A percentile compares a stretch with the other conserved stretches of the same genome.
phyloP scores from a whole-genome alignment of 2,888 invertebrate species.

The Agrotis clavis region DNA sequence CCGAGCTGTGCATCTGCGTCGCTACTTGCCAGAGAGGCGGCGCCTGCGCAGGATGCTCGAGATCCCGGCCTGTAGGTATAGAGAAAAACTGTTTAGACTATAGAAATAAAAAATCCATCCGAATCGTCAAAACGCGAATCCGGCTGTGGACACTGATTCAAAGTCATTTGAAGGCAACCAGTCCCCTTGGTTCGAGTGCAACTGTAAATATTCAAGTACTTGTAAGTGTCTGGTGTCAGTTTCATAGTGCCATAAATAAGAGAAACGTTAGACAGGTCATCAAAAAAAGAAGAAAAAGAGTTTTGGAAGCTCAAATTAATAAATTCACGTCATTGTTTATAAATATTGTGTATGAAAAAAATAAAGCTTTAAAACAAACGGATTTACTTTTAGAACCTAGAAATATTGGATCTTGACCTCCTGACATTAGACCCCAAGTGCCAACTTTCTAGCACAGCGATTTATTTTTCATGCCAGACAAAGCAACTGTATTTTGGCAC shows the following conservation, averaged over 20 bases:
- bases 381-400: slow-evolving; percentile 33
- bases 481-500: slow-evolving; percentile 23
- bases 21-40: slow-evolving; percentile 90
- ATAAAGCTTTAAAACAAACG: slow-evolving; percentile 18
- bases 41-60: slow-evolving; percentile 92
- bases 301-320: background rate
- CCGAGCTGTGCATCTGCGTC: slow-evolving; percentile 88
- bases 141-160: too few relatives aligned
- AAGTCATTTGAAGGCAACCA: too few relatives aligned
- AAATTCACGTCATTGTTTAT: background rate
- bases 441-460: slow-evolving; percentile 53
- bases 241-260: too few relatives aligned
- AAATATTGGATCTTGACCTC: slow-evolving; percentile 59
- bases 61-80: slow-evolving; percentile 86
- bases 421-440: slow-evolving; percentile 51
- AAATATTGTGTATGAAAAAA: background rate
- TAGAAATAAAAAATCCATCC: background rate
- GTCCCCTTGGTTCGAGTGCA: too few relatives aligned
- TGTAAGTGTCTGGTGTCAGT: too few relatives aligned
- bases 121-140: too few relatives aligned
- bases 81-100: background rate
- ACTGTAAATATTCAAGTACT: too few relatives aligned
- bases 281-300: too few relatives aligned
- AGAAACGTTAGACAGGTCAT: too few relatives aligned
- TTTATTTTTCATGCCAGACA: slow-evolving; percentile 20